phyloP scores from a whole-genome alignment of 2,113 vertebrate genomes.

The Rhinichthys klamathensis region DNA sequence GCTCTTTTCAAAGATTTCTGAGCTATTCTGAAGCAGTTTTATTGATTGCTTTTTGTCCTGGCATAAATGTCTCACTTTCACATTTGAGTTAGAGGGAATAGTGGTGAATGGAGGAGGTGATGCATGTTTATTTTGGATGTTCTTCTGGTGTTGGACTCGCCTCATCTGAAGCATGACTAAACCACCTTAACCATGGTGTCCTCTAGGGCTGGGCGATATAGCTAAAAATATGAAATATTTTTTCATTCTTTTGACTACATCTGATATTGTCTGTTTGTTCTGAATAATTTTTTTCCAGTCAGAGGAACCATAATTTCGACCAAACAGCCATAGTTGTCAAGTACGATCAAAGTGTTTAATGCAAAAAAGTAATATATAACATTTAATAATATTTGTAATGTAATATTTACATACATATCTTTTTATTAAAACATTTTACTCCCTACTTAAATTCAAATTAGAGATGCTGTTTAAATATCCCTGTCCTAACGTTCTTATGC shows the following conservation, averaged over 20 bases:
- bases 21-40: slow-evolving; percentile 11
- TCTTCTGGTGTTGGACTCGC: not conserved
- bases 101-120: not conserved
- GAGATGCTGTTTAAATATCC: not conserved
- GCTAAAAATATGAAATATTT: not conserved
- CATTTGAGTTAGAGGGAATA: not conserved
- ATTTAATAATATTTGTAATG: too few species aligned
- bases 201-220: slow-evolving; percentile 3
- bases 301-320: not conserved
- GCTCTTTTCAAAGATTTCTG: slow-evolving; percentile 10
- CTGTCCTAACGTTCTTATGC: not conserved
- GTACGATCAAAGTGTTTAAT: not conserved
- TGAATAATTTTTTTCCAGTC: not conserved
- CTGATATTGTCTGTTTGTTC: not conserved
- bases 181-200: not conserved
- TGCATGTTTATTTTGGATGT: slow-evolving; percentile 4
- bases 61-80: not conserved
- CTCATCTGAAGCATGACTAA: slow-evolving; percentile 25
- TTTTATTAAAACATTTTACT: not conserved
- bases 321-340: not conserved
- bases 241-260: not conserved
- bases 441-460: not conserved
- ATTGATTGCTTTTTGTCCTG: not conserved
- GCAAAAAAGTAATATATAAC: not conserved
- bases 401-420: too few species aligned